Conservation (phyloP, 2,888 invertebrate species). For the Drosophila barbarae region DNA sequence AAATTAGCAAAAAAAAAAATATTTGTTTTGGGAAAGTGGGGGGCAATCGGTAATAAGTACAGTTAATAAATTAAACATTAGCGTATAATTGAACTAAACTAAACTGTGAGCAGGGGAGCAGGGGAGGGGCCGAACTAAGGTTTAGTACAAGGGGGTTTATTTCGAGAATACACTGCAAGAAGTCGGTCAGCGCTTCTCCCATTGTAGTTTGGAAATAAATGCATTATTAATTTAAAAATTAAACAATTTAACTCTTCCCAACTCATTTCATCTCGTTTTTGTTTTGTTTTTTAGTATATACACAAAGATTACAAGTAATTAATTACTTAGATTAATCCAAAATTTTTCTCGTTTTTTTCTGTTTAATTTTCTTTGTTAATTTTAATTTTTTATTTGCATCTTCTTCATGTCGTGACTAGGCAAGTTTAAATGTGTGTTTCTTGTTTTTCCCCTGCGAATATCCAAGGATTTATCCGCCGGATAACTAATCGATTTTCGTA, state of each 20-base stretch:
- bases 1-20: slow-evolving; percentile 54
- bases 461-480: not conserved
- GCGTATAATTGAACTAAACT: slow-evolving; percentile 50
- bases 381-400: slow-evolving; percentile 41
- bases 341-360: slow-evolving; percentile 6
- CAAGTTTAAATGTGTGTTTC: slow-evolving; percentile 57
- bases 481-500: slow-evolving; percentile 5
- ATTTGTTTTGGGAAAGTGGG: slow-evolving; percentile 4
- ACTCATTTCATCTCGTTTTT: not conserved
- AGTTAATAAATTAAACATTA: slow-evolving; percentile 76
- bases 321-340: slow-evolving; percentile 41
- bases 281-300: slow-evolving; percentile 60
- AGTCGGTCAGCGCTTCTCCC: slow-evolving; percentile 53
- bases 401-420: slow-evolving; percentile 73
- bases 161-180: slow-evolving; percentile 70
- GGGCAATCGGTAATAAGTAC: slow-evolving; percentile 67
- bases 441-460: slow-evolving; percentile 9
- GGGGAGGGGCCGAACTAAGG: slow-evolving; percentile 15
- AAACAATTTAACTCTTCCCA: slow-evolving; percentile 23
- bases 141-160: slow-evolving; percentile 44
- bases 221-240: slow-evolving; percentile 56
- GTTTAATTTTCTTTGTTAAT: slow-evolving; percentile 14
- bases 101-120: slow-evolving; percentile 36
- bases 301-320: slow-evolving; percentile 56
- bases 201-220: slow-evolving; percentile 71